Base-by-base conservation (phyloP, 1,140 invertebrate genomes). In the Eueides isabella region DNA sequence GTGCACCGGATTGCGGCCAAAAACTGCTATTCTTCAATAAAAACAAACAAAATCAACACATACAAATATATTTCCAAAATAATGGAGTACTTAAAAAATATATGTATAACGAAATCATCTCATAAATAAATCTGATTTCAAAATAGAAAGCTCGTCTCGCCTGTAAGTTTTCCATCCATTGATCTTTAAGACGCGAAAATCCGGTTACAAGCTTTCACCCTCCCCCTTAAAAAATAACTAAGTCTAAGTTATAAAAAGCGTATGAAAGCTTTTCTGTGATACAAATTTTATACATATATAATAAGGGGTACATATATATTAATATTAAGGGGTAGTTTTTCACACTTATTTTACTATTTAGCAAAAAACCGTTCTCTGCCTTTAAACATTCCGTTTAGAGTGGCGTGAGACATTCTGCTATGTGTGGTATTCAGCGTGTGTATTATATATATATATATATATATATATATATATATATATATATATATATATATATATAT, bases 111-210 rank as follows among this genome's bases (percentile, higher is more conserved):
- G 26, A 55, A 55, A 55, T 11, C 11, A 12, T 11, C 19, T 55
- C 26, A 55, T 12, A 55, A 55, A 26, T 55, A 55, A 55, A 55
- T 55, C 48, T 23, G 9, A 55, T 55, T 26, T 14, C 19, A 26
- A 55, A 19, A 55, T 26, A 26, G 48, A 48, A 55, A 55, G 48
- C 23, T n/a, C n/a, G 26, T 55, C 48, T 26, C 11, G 48, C 26
- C 48, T 55, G 12, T 55, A 55, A 11, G 48, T 23, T 26, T 55
- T 55, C 48, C 48, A 55, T 55, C 9, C 23, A 55, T 55, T 55
- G 48, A 55, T 55, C 48, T 55, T 26, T 55, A 55, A 55, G 48
- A 55, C 19, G 48, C n/a, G 48, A 55, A 55, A 55, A 55, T 55
- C 48, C 48, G 48, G 48, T 55, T 55, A 55, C 48, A 55, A 55